These are phyloP conservation scores for Heterotis niloticus DNA, from an alignment of 2,113 vertebrate species.

Conservation along the genomic window DNA sequence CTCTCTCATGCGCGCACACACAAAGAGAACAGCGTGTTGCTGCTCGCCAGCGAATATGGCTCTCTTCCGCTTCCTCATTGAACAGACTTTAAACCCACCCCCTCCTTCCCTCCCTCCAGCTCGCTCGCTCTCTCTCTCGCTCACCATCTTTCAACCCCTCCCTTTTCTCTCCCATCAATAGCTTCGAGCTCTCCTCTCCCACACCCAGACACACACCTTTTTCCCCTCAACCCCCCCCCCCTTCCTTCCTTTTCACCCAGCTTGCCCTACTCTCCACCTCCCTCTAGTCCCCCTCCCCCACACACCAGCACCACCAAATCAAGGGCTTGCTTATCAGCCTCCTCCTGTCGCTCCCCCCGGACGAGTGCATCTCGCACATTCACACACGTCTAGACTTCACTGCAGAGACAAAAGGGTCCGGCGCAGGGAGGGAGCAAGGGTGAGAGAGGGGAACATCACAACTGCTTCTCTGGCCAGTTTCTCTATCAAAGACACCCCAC, in stretches of 20 bases:
- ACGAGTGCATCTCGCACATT: slow-evolving; percentile 24
- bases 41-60: slow-evolving; percentile 39
- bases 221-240: slow-evolving; percentile 31
- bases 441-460: no score
- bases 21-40: slow-evolving; percentile 8
- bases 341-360: slow-evolving; percentile 20
- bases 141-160: slow-evolving; percentile 25
- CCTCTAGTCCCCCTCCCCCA: slow-evolving; percentile 36
- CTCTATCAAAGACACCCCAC: no score
- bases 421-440: no score
- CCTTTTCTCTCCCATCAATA: neutral
- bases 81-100: slow-evolving; percentile 43
- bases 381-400: slow-evolving; percentile 35
- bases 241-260: slow-evolving; percentile 47
- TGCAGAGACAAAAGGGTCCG: slow-evolving; percentile 24
- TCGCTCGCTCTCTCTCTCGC: slow-evolving; percentile 30
- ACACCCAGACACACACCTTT: slow-evolving; percentile 27
- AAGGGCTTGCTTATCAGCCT: no score
- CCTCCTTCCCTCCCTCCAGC: slow-evolving; percentile 45
- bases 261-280: neutral
- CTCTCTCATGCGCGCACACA: neutral
- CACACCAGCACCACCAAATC: no score
- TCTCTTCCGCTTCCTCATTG: slow-evolving; percentile 42
- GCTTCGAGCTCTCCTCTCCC: neutral
- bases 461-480: no score